Conservation (phyloP, 2,113 vertebrate species). For the Sphaerodactylus townsendi region DNA sequence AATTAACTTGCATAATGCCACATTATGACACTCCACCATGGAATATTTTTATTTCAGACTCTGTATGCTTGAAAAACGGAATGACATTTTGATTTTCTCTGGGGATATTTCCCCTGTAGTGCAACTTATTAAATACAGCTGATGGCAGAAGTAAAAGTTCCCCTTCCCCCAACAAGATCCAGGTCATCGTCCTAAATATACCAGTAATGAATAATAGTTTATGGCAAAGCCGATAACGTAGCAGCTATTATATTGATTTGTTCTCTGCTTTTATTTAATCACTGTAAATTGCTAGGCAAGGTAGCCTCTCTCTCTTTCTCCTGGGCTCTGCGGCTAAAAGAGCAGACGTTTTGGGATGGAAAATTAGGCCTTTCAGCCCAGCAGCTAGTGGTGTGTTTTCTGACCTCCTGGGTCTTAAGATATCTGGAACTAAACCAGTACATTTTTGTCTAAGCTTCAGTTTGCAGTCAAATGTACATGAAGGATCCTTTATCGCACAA, state of each 20-base stretch:
- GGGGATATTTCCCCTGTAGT: constrained; percentile 45
- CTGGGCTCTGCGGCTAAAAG: rapidly evolving
- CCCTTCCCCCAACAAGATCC: neutral
- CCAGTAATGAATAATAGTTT: constrained; percentile 50
- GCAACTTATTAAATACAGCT: constrained; percentile 69
- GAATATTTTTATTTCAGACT: constrained; percentile 51
- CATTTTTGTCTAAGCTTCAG: neutral
- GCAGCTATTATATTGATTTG: constrained; percentile 21
- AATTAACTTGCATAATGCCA: constrained; percentile 57
- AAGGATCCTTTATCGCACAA: neutral
- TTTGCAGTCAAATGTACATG: neutral
- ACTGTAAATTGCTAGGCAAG: neutral
- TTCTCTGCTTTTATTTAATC: constrained; percentile 24
- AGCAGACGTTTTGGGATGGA: neutral
- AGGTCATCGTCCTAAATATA: neutral
- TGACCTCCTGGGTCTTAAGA: neutral
- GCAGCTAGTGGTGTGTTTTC: neutral
- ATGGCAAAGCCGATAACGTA: constrained; percentile 47
- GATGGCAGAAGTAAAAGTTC: constrained; percentile 45
- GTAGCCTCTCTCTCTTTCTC: neutral
- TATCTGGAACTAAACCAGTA: neutral
- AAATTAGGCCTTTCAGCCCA: neutral
- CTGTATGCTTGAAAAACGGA: constrained; percentile 33
- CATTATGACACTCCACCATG: constrained; percentile 48
- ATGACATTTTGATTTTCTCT: constrained; percentile 47